Conservation (phyloP, 64 coral and sea anemone genomes). For the Montipora cactus region DNA sequence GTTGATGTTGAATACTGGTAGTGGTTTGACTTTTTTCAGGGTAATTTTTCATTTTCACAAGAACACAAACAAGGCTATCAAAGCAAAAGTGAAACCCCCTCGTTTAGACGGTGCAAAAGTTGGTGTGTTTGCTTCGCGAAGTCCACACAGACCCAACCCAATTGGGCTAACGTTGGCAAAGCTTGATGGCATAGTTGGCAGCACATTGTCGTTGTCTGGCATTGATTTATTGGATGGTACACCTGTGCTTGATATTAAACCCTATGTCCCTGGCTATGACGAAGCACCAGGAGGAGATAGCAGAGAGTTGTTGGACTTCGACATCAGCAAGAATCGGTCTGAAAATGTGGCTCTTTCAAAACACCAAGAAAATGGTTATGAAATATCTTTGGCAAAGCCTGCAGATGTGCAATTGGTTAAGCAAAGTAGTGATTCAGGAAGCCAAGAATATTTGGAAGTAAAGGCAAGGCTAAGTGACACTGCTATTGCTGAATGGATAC, state of each 20-base stretch:
- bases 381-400: not conserved
- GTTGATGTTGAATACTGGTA: not conserved
- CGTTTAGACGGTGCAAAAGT: slow-evolving; percentile 72
- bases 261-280: slow-evolving; percentile 80
- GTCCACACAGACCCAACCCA: slow-evolving; percentile 81
- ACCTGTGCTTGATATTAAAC: slow-evolving; percentile 78
- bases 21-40: not conserved
- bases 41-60: slow-evolving; percentile 78
- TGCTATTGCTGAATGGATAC: slow-evolving; percentile 61
- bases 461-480: not conserved
- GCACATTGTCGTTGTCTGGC: slow-evolving; percentile 60
- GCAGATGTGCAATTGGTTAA: not conserved
- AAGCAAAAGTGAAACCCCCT: slow-evolving; percentile 73
- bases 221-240: slow-evolving; percentile 82
- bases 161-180: slow-evolving; percentile 79
- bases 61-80: slow-evolving; percentile 70
- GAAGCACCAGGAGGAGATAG: slow-evolving; percentile 3
- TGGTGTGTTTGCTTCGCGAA: slow-evolving; percentile 75
- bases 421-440: not conserved
- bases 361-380: not conserved
- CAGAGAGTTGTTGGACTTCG: not conserved
- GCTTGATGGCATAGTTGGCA: slow-evolving; percentile 62
- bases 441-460: not conserved
- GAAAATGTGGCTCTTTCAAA: not conserved
- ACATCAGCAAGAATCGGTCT: not conserved